These are phyloP conservation scores for Scomber colias DNA, from an alignment of 2,113 vertebrate genomes.

Conservation along the genomic window DNA sequence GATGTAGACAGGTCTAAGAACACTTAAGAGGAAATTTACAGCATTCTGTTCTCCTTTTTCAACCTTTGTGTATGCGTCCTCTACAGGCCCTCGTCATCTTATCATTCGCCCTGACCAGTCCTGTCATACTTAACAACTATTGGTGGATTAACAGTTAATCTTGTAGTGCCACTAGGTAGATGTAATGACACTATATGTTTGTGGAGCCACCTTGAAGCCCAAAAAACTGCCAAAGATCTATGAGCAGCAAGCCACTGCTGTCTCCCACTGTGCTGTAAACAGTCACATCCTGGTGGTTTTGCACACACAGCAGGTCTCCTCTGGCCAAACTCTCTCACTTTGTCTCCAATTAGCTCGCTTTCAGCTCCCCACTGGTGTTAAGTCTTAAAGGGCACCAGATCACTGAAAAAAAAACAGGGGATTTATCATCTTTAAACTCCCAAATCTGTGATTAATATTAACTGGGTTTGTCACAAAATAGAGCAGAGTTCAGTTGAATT, in stretches of 20 bases:
- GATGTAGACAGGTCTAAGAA: constrained; percentile 4
- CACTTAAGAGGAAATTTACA: not conserved
- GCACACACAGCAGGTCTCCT: constrained; percentile 57
- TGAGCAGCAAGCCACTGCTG: constrained; percentile 25
- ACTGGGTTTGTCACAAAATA: constrained; percentile 24
- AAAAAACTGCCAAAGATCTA: constrained; percentile 22
- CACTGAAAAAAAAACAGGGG: constrained; percentile 42
- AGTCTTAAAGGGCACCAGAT: constrained; percentile 50
- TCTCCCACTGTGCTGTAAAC: constrained; percentile 58
- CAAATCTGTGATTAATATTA: constrained; percentile 56
- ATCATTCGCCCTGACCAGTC: no score
- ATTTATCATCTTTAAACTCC: constrained; percentile 54
- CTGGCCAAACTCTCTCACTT: constrained; percentile 41
- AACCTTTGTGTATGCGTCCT: not conserved
- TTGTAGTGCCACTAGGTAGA: constrained; percentile 45
- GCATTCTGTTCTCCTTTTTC: not conserved
- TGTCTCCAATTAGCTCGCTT: constrained; percentile 57
- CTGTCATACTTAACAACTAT: constrained; percentile 48
- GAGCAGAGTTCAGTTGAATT: constrained; percentile 28
- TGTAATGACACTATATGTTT: constrained; percentile 31
- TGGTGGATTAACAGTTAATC: constrained; percentile 71
- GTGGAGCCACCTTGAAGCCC: constrained; percentile 1
- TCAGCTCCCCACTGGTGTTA: constrained; percentile 37
- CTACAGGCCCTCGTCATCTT: not conserved
- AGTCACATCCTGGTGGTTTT: constrained; percentile 49